phyloP scores from a whole-genome alignment of 2,888 invertebrate species.

The Dugesia japonica region DNA sequence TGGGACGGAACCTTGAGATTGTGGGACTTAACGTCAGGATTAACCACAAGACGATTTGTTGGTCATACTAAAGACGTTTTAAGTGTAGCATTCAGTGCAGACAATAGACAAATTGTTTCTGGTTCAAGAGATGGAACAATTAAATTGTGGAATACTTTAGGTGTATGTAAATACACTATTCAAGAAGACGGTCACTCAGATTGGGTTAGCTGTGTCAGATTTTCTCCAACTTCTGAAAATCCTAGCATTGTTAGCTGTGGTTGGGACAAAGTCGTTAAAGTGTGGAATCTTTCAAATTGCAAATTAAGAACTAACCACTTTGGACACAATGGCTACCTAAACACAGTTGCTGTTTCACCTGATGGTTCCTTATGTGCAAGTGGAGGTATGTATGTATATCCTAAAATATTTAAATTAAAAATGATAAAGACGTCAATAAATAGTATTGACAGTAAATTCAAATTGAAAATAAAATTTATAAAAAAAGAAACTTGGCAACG shows the following conservation, averaged over 20 bases:
- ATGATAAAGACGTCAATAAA: too few species aligned
- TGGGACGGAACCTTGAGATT: slow-evolving; percentile 97
- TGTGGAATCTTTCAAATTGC: slow-evolving; percentile 98
- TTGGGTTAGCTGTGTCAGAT: slow-evolving; percentile 96
- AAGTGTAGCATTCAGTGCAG: slow-evolving; percentile 96
- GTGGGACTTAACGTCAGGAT: slow-evolving; percentile 84
- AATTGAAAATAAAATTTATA: too few species aligned
- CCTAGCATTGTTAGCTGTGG: slow-evolving; percentile 96
- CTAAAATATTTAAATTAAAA: too few species aligned
- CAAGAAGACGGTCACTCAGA: slow-evolving; percentile 72
- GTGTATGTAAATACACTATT: slow-evolving; percentile 98
- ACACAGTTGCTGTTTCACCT: slow-evolving; percentile 94
- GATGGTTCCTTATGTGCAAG: slow-evolving; percentile 98
- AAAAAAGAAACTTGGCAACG: too few species aligned
- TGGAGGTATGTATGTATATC: too few species aligned
- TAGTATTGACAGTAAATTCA: too few species aligned
- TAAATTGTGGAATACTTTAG: slow-evolving; percentile 97
- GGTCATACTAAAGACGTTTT: slow-evolving; percentile 99
- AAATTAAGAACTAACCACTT: slow-evolving; percentile 91
- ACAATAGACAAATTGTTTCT: slow-evolving; percentile 97
- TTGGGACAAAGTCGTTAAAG: slow-evolving; percentile 93
- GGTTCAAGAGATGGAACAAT: slow-evolving; percentile 95
- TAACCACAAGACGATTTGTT: slow-evolving; percentile 88
- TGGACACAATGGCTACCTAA: slow-evolving; percentile 88
- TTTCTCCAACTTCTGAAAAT: slow-evolving; percentile 91